Base-by-base conservation (phyloP, 1,140 invertebrate species). In the Drosophila mayri region DNA sequence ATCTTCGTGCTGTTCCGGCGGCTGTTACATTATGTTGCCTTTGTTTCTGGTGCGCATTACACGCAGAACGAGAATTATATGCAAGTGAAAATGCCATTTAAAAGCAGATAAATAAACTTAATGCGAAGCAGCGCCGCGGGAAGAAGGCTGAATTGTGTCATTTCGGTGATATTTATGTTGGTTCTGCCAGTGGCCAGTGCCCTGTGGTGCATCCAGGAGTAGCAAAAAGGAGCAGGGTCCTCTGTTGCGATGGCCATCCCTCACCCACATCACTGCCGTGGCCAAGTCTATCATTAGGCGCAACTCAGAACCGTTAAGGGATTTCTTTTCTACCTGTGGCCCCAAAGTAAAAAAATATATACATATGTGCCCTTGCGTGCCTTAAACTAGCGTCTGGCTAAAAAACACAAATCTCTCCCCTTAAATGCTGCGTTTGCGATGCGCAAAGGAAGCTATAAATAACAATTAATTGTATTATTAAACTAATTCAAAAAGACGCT, bases 401-500 rank as follows among this genome's bases (percentile, higher is more conserved):
- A 37, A 22, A 11, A 20, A 44, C 22, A 41, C 20, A 43, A 49
- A 47, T 63, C 25, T 46, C 28, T 43, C 9, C 52, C 37, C 54
- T 57, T 81, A 73, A 82, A 81, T 65, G 67, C 57, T 72, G 64
- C 77, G 70, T 68, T 79, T 73, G 62, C 28, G 61, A 44, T 57
- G 46, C 44, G 10, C 65, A 86, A 60, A 88, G 85, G 85, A 88
- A 88, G 85, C 85, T 68, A 88, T 88, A 88, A 88, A 88, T 88
- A 88, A 88, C 78, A 85, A 88, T 88, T 88, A 88, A 88, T 90
- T 90, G 85, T 88, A 81, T 85, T 85, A 90, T 88, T 88, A 88
- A 88, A 88, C 85, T 88, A 88, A 88, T 90, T 88, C 85, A 22
- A 59, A n/a, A 30, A 50, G 58, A 62, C 37, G 52, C 30, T 61